Evolutionary conservation across 2,888 invertebrate genomes (phyloP), one percentile per base, ranked within the genome.

Genomic region (Himalopsyche anomala): DNA sequence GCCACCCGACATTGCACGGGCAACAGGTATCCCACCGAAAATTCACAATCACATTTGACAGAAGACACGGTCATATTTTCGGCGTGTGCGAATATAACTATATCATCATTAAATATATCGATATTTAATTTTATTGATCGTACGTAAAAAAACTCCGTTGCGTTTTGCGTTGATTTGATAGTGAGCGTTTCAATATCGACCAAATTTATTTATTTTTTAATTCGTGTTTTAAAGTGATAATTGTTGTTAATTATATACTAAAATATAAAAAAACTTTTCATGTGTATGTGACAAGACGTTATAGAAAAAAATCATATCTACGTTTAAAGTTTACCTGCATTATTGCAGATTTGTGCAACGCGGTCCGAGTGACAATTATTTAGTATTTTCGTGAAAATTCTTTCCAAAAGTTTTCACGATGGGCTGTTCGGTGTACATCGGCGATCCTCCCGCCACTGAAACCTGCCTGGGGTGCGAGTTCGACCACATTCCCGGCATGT

Each of bases 401-500:
- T 45, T n/a, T 80, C 19, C 45, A 19, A 40, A 17, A 28, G 11
- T 42, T 80, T 42, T 15, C 9, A 28, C 28, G 42, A 84, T 84
- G 84, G 80, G 80, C 19, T 82, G 80, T 28, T 45, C 69, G 82
- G 40, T 56, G 80, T 83, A 42, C 45, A 56, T 54, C n/a, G 87
- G 79, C 11, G 83, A 83, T 55, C 87, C 87, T 54, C 85, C 85
- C 42, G n/a, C 40, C 36, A 28, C 40, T 12, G 83, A 62, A 51
- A 74, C 42, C 54, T 85, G 85, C 74, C 28, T 81, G 45, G 84
- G 86, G 17, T 83, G 85, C 36, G 80, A 81, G 8, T 83, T 74
- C 17, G 85, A 81, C 15, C 79, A 85, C 81, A 87, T 85, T 0
- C 87, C 86, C n/a, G 86, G 84, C 81, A 88, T 88, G 87, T 81